Percentiles rank a stretch among this genome's conserved stretches.
Conservation (phyloP, 2,888 invertebrate species). For the Drosophila neoperkinsi region DNA sequence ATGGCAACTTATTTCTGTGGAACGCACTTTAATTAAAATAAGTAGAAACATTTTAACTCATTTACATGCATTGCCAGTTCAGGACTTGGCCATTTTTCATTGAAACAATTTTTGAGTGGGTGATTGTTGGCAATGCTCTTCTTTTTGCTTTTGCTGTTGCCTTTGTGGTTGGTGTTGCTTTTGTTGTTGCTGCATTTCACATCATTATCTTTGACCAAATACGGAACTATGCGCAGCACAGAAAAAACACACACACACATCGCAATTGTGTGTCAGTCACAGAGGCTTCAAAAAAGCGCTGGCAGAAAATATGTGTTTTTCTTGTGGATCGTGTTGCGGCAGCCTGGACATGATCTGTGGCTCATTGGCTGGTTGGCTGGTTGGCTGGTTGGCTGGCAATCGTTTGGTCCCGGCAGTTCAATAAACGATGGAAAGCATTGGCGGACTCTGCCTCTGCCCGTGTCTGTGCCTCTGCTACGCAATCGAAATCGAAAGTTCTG, state of each 20-base stretch:
- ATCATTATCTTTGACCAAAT: slow-evolving; percentile 80
- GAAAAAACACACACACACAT: slow-evolving; percentile 45
- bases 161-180: slow-evolving; percentile 31
- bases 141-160: slow-evolving; percentile 23
- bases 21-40: slow-evolving; percentile 66
- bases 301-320: slow-evolving; percentile 70
- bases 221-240: slow-evolving; percentile 68
- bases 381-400: slow-evolving; percentile 29
- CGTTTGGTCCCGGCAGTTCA: slow-evolving; percentile 51
- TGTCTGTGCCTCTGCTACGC: slow-evolving; percentile 48
- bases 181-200: slow-evolving; percentile 71
- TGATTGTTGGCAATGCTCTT: slow-evolving; percentile 66
- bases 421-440: slow-evolving; percentile 72
- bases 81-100: slow-evolving; percentile 59
- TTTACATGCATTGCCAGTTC: slow-evolving; percentile 65
- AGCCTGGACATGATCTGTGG: slow-evolving; percentile 60
- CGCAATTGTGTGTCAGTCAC: slow-evolving; percentile 79
- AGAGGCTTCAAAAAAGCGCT: slow-evolving; percentile 64
- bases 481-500: slow-evolving; percentile 79
- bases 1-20: slow-evolving; percentile 43
- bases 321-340: slow-evolving; percentile 33
- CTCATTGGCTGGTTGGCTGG: slow-evolving; percentile 58
- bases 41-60: slow-evolving; percentile 78
- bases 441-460: slow-evolving; percentile 9
- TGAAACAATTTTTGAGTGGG: slow-evolving; percentile 76